Percentiles rank a stretch among this genome's conserved stretches.
Evolutionary conservation across 2,797 vertebrate genomes (phyloP).

Genomic region (Lepidocolaptes lacrymiger): DNA sequence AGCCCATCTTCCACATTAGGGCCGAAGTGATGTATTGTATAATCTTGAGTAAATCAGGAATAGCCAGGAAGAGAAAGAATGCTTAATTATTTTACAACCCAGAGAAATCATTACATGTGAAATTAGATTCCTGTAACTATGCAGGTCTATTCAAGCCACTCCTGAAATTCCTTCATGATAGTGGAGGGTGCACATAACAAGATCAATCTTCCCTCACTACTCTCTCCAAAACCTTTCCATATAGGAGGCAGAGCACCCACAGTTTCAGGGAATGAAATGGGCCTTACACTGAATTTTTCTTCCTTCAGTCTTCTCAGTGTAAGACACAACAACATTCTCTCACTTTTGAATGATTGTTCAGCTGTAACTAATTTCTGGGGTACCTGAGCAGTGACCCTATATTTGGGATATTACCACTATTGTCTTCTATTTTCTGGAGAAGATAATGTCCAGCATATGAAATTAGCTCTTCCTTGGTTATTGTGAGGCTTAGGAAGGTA

Average conservation of each 20-base stretch:
- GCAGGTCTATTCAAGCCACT: conserved; percentile 38
- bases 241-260: not conserved
- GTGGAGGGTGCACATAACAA: not conserved
- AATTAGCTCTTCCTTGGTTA: not conserved
- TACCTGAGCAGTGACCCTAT: not conserved
- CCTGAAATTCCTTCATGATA: not conserved
- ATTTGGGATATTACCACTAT: not conserved
- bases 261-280: not conserved
- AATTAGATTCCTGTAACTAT: conserved; percentile 40
- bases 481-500: not conserved
- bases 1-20: conserved; percentile 31
- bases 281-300: not conserved
- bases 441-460: not conserved
- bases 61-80: conserved; percentile 41
- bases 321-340: not conserved
- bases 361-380: not conserved
- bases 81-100: conserved; percentile 40
- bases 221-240: not conserved
- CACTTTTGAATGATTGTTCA: not conserved
- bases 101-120: conserved; percentile 35
- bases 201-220: not conserved
- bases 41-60: conserved; percentile 11
- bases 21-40: not conserved
- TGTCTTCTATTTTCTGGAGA: not conserved
- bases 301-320: not conserved